Percentiles rank a stretch among this genome's conserved stretches.
phyloP scores from a whole-genome alignment of 2,888 invertebrate genomes.

The Cheilosia grossa region DNA sequence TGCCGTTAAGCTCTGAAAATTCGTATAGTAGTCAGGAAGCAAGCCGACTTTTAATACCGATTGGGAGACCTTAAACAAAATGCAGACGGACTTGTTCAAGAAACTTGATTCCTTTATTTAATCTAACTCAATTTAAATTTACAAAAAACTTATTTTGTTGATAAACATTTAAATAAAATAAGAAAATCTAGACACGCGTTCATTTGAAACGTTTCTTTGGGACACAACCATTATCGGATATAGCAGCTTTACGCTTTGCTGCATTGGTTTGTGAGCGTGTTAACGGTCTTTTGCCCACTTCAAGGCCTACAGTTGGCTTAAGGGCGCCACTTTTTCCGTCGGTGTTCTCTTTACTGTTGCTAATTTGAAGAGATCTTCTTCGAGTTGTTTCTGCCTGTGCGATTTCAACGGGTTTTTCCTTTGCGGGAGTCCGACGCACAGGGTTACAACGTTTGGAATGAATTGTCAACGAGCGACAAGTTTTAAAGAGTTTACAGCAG shows the following conservation, averaged over 20 bases:
- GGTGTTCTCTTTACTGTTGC: slow-evolving; percentile 35
- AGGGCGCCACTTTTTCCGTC: not conserved
- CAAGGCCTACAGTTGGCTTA: not conserved
- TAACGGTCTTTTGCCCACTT: slow-evolving; percentile 28
- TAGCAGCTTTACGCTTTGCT: slow-evolving; percentile 48
- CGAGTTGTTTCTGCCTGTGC: not conserved
- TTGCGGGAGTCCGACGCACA: not conserved
- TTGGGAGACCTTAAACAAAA: not conserved
- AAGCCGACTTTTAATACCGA: no score
- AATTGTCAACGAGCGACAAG: slow-evolving; percentile 59
- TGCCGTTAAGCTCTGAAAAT: no score
- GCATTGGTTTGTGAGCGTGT: slow-evolving; percentile 64
- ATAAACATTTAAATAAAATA: slow-evolving; percentile 36
- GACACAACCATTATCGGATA: not conserved
- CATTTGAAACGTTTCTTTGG: slow-evolving; percentile 20
- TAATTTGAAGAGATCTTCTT: not conserved
- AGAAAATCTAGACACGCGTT: not conserved
- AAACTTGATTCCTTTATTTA: slow-evolving; percentile 39
- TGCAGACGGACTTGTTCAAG: not conserved
- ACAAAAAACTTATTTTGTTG: slow-evolving; percentile 16
- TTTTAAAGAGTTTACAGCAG: slow-evolving; percentile 60
- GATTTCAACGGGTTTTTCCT: not conserved
- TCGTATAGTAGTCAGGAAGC: no score
- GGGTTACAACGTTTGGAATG: slow-evolving; percentile 51
- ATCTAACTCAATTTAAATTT: slow-evolving; percentile 8